Evolutionary conservation across 2,113 vertebrate genomes (phyloP).

Genomic region (Atrichornis clamosus): DNA sequence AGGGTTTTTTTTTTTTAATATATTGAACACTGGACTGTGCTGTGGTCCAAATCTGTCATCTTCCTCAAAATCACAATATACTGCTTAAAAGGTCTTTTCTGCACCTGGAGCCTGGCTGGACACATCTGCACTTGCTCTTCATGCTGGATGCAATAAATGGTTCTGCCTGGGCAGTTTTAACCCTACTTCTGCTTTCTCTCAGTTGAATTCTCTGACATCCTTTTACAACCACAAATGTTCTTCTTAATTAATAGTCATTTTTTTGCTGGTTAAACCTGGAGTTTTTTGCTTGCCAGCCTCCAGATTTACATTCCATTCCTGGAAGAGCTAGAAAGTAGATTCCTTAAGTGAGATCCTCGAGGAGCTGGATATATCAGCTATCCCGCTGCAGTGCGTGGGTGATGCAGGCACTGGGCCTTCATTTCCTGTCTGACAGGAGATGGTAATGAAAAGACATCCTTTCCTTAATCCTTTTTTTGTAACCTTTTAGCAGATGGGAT

Average conservation of each 20-base stretch:
- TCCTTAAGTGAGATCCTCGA: conserved; percentile 15
- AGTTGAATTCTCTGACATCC: background rate
- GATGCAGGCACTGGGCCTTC: conserved; percentile 42
- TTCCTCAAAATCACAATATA: conserved; percentile 2
- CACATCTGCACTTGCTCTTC: conserved; percentile 9
- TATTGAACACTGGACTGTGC: background rate
- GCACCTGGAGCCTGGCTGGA: conserved; percentile 28
- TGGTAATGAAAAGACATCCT: conserved; percentile 28
- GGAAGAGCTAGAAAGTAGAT: conserved; percentile 14
- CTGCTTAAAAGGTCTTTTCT: background rate
- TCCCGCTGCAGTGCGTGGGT: conserved; percentile 38
- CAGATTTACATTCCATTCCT: conserved; percentile 5
- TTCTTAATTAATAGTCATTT: background rate
- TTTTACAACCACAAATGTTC: background rate
- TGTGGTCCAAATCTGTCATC: conserved; percentile 12
- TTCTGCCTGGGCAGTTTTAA: conserved; percentile 25
- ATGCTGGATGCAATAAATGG: background rate
- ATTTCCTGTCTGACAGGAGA: conserved; percentile 51
- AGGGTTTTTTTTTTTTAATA: background rate
- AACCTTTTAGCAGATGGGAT: conserved; percentile 51
- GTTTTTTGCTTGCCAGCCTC: conserved; percentile 42
- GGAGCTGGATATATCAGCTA: background rate
- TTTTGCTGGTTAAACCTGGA: background rate
- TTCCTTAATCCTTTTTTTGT: conserved; percentile 37
- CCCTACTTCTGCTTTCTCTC: conserved; percentile 3